Conservation (phyloP, 2,888 invertebrate species). For the Aphodius sticticus region DNA sequence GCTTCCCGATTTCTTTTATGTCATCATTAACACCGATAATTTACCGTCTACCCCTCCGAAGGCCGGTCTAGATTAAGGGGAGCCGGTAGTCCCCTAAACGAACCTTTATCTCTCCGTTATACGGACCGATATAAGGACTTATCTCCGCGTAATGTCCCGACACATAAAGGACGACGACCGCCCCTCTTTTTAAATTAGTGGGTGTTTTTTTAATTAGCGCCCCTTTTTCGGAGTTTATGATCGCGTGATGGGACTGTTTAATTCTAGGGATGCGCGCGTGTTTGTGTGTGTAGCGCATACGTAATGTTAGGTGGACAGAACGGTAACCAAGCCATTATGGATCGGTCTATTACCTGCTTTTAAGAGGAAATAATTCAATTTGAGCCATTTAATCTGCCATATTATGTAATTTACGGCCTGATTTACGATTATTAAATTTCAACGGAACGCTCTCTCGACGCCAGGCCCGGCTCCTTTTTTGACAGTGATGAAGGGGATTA, state of each 20-base stretch:
- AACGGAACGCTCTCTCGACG: conserved; percentile 11
- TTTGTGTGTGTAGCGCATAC: background rate
- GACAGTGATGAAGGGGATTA: background rate
- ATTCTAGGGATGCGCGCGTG: background rate
- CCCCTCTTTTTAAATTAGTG: conserved; percentile 10
- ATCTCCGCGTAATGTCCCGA: conserved; percentile 6
- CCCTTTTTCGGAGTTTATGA: conserved; percentile 7
- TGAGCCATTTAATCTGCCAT: conserved; percentile 48
- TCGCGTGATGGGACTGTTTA: background rate
- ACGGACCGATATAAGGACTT: conserved; percentile 10
- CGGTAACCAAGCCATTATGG: conserved; percentile 17
- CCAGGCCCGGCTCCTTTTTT: background rate
- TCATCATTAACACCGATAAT: conserved; percentile 27
- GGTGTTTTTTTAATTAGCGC: conserved; percentile 7
- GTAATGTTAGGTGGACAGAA: conserved; percentile 4
- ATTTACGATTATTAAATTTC: conserved; percentile 41
- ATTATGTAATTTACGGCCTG: conserved; percentile 46
- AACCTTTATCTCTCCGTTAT: conserved; percentile 13
- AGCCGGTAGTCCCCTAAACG: conserved; percentile 12
- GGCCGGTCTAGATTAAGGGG: conserved; percentile 10
- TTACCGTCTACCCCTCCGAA: conserved; percentile 13
- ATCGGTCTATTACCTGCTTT: conserved; percentile 49
- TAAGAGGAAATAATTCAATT: conserved; percentile 53
- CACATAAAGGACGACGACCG: conserved; percentile 11
- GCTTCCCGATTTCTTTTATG: conserved; percentile 24